Base-by-base conservation (phyloP, 64 coral and sea anemone genomes). In the Porites lutea region DNA sequence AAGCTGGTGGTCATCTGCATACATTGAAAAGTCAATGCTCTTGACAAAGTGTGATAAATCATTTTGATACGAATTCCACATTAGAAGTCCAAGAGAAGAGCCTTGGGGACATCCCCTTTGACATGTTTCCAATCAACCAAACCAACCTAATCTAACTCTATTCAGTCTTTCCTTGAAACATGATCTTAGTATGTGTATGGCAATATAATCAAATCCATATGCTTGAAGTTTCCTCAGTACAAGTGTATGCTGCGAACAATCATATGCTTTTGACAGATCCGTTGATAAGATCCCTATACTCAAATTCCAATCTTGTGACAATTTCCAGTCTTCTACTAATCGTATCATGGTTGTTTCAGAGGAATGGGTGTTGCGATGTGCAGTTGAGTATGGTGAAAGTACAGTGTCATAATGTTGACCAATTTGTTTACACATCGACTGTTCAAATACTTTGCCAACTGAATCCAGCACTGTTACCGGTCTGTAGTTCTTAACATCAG, bases 61-160 rank as follows among this genome's bases (percentile, higher is more conserved):
- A 79, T 89, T 79, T 54, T 89, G 88, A 62, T 49, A 89, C 22
- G 79, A 19, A 75, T 89, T 89, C 88, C 88, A 89, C 77, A 89
- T 16, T 4, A 89, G 62, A 9, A 71, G 74, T 69, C 83, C 83
- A 53, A 86, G 18, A 75, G 71, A 43, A 54, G 87, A 89, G 18
- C 87, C 72, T 72, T 89, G 87, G 23, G 87, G 87, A 89, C 87
- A 89, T 16, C 87, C 87, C 75, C 72, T 89, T 4, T 23, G 49
- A 58, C 72, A 5, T 18, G 14, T 74, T 72, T 19, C 86, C 69
- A 88, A 44, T 50, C 71, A 44, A 69, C 75, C 9, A 54, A 54
- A 45, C 23, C 44, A 15, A 8, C 52, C 23, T n/a, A 87, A 72
- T 74, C 86, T 74, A 16, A 71, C 71, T 66, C 86, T 53, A 43